phyloP scores from a whole-genome alignment of 2,888 invertebrate genomes.

The Mythimna vitellina region DNA sequence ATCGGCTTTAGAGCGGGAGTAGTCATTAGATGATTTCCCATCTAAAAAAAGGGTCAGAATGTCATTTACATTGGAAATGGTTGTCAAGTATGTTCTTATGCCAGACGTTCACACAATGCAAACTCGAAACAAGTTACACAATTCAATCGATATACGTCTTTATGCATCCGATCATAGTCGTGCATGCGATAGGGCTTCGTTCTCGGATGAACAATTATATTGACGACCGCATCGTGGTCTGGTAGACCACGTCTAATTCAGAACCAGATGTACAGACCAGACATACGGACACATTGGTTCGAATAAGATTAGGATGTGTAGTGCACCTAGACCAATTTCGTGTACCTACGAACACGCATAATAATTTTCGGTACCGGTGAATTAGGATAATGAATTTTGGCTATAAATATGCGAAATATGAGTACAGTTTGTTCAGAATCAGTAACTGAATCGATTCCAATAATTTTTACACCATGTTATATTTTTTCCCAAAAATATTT shows the following conservation, averaged over 20 bases:
- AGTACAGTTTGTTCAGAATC: neutral
- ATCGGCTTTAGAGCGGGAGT: too few relatives aligned
- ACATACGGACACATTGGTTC: slow-evolving; percentile 41
- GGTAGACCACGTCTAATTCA: slow-evolving; percentile 47
- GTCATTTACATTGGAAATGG: neutral
- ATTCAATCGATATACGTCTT: slow-evolving; percentile 22
- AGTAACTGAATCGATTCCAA: too few relatives aligned
- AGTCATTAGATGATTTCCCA: too few relatives aligned
- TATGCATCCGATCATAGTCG: slow-evolving; percentile 26
- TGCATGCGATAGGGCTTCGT: slow-evolving; percentile 31
- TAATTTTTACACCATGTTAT: too few relatives aligned
- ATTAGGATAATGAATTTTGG: slow-evolving; percentile 12
- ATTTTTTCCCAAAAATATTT: too few relatives aligned
- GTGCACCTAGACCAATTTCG: slow-evolving; percentile 36
- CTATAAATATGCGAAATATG: neutral
- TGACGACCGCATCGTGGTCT: slow-evolving; percentile 36
- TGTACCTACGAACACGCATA: neutral
- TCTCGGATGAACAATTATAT: slow-evolving; percentile 48
- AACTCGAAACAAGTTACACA: slow-evolving; percentile 5
- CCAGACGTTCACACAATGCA: neutral
- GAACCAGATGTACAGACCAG: slow-evolving; percentile 30
- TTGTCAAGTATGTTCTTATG: neutral
- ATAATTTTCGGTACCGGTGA: slow-evolving; percentile 18
- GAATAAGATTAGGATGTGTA: slow-evolving; percentile 34
- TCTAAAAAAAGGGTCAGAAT: too few relatives aligned